These are phyloP conservation scores for Urocitellus parryii DNA, from an alignment of 2,113 vertebrate genomes.

Conservation along the genomic window DNA sequence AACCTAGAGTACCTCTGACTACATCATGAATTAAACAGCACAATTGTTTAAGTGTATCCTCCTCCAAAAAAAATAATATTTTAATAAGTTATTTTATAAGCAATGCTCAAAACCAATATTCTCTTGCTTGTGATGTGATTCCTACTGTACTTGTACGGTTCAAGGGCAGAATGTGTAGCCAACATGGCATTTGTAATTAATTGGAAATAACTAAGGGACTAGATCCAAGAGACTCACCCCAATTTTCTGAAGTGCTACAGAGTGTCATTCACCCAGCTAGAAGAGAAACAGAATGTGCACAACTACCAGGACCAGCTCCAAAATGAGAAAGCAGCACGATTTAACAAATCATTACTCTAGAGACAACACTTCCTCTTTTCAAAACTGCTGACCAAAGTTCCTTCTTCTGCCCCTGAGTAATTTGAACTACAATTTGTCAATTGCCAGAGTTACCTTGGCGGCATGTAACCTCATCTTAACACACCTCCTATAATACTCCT, in stretches of 20 bases:
- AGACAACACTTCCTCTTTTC: constrained; percentile 52
- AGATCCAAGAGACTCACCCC: constrained; percentile 63
- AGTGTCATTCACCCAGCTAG: constrained; percentile 56
- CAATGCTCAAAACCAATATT: not conserved
- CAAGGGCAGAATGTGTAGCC: not conserved
- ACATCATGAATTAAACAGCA: not conserved
- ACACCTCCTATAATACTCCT: not conserved
- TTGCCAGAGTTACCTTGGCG: constrained; percentile 3
- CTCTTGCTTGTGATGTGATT: not conserved
- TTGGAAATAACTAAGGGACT: constrained; percentile 36
- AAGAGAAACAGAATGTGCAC: constrained; percentile 55
- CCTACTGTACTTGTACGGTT: not conserved
- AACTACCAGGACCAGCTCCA: constrained; percentile 62
- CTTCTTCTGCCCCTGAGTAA: constrained; percentile 43
- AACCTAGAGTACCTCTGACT: not conserved
- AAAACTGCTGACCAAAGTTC: constrained; percentile 65
- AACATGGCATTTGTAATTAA: constrained; percentile 28
- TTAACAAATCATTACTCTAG: constrained; percentile 58
- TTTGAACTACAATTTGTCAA: constrained; percentile 59
- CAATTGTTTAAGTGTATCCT: not conserved
- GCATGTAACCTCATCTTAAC: constrained; percentile 39
- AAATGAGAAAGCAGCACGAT: constrained; percentile 53
- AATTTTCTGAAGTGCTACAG: constrained; percentile 57
- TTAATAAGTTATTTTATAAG: not conserved
- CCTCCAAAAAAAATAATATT: not conserved